Evolutionary conservation across 2,113 vertebrate species (phyloP), one percentile per base, ranked within the genome.

Genomic region (Trogon melanurus): DNA sequence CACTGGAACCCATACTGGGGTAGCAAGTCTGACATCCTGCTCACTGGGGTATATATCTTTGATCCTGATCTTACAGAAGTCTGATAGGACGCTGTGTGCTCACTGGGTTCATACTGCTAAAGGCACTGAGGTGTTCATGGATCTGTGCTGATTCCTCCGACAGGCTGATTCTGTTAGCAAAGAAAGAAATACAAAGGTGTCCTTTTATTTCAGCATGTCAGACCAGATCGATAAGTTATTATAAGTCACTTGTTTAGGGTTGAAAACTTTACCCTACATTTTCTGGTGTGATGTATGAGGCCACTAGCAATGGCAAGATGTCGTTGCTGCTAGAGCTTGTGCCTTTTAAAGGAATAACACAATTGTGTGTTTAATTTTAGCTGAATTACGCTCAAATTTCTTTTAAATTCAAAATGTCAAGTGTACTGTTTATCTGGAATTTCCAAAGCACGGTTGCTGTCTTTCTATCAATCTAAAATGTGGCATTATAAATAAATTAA

Each of bases 381-480:
- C 48, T 90, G 34, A 80, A 44, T 66, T 80, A 15, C 88, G 78
- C 80, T 83, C 32, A 21, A 60, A 27, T 95, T 88, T 88, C 34
- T 91, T 93, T 80, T 90, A 18, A 92, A 94, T 88, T 93, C 29
- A 64, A 78, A 90, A 94, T 93, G 67, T 73, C 79, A 91, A 60
- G 30, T 38, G 9, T 88, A 50, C 25, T 19, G 56, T 83, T 85
- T 70, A 88, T 83, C 38, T 93, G 51, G 32, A 67, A 79, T 73
- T 94, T 94, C 51, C 53, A 66, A 85, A 94, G 29, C 29, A 30
- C 32, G 51, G 9, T 34, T 93, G 79, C 74, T 88, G 62, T 29
- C 36, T 81, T 93, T 79, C n/a, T 70, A 21, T 53, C 29, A 27
- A 19, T 73, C 88, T 83, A 58, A 88, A 88, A 60, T 62, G 61